Evolutionary conservation across 2,113 vertebrate species (phyloP).

Genomic region (Pelecanus crispus): DNA sequence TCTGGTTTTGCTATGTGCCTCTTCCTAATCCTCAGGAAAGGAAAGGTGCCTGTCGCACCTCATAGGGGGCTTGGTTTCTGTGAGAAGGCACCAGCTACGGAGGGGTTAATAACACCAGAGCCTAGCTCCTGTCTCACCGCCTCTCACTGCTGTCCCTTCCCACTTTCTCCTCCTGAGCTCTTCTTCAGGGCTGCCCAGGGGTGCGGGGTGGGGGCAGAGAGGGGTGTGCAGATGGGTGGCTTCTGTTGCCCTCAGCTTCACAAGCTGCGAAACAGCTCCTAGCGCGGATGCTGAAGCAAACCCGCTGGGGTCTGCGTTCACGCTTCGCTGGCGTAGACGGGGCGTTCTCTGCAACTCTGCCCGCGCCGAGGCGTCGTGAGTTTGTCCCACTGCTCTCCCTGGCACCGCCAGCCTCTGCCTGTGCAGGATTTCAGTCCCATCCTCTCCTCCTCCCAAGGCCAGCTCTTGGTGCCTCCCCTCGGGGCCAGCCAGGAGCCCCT

Average conservation of each 20-base stretch:
- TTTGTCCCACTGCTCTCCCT: not conserved
- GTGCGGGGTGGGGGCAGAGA: not conserved
- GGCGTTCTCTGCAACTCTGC: not conserved
- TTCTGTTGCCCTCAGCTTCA: not conserved
- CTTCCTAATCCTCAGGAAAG: not conserved
- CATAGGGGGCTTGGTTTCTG: not conserved
- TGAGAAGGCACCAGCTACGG: not conserved
- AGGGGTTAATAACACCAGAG: not conserved
- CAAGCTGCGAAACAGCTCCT: not conserved
- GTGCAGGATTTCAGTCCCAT: not conserved
- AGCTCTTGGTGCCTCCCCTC: not conserved
- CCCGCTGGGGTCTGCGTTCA: not conserved
- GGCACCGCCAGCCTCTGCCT: not conserved
- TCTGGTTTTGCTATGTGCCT: not conserved
- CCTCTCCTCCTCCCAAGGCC: not conserved
- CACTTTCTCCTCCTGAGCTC: not conserved
- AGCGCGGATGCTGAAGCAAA: not conserved
- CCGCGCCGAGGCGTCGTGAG: accelerated
- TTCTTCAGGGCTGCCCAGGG: not conserved
- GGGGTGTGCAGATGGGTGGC: not conserved
- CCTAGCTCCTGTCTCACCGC: not conserved
- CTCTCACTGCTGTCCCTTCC: not conserved
- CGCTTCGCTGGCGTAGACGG: not conserved
- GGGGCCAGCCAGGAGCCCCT: not conserved
- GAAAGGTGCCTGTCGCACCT: not conserved